Conservation (phyloP, 2,888 invertebrate species). For the Parelbella ahira region DNA sequence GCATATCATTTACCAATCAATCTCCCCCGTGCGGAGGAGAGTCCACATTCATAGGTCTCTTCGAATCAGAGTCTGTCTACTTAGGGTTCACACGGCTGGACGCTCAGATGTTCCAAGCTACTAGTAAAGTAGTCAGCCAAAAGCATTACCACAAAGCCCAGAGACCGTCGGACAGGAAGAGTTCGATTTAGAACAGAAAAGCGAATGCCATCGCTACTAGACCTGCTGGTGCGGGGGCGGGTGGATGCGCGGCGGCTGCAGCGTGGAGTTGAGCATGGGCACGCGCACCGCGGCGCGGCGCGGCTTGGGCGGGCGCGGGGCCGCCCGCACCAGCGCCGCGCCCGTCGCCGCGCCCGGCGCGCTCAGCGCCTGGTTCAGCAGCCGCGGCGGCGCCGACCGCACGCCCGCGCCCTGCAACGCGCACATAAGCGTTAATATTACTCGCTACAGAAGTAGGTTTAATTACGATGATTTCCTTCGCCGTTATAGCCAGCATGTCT, state of each 20-base stretch:
- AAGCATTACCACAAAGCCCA: no score
- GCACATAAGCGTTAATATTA: not conserved
- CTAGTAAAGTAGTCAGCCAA: no score
- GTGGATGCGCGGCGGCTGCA: conserved; percentile 34
- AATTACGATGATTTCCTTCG: no score
- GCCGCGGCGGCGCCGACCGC: conserved; percentile 50
- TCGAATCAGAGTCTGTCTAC: no score
- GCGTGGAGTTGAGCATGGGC: conserved; percentile 33
- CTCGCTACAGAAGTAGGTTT: not conserved
- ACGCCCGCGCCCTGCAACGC: conserved; percentile 46
- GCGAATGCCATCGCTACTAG: no score
- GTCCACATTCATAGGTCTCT: no score
- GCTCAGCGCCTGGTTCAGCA: conserved; percentile 58
- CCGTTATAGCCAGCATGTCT: no score
- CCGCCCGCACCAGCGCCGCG: conserved; percentile 55
- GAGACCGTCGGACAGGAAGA: no score
- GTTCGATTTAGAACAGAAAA: not conserved
- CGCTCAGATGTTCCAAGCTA: no score
- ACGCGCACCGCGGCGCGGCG: conserved; percentile 46
- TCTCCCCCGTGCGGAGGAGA: no score
- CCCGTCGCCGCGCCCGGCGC: conserved; percentile 37
- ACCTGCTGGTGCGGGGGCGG: conserved; percentile 42
- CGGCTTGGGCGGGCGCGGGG: conserved; percentile 41
- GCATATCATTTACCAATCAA: no score
- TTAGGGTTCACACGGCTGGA: no score